Evolutionary conservation across 2,797 vertebrate genomes (phyloP), one percentile per base, ranked within the genome.

Genomic region (Mionectes olivaceus): DNA sequence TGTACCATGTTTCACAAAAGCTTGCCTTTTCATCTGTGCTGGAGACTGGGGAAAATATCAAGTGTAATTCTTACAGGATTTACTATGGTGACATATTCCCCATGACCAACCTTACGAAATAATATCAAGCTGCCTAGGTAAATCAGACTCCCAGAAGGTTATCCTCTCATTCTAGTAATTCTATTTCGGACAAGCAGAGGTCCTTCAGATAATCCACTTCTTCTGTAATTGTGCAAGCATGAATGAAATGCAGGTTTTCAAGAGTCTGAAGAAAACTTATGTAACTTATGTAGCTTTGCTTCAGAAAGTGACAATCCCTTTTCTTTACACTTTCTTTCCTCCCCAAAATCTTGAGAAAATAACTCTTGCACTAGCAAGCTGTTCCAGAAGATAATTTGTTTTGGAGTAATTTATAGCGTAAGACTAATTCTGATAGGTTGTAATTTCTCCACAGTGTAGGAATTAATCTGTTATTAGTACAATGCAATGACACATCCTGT

Each of bases 391-490:
- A 83, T 68, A 0, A 61, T 76, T 93, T 69, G 13, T 50, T 79
- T 87, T 67, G 27, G 13, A 60, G 30, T 91, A 84, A 91, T 93
- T 93, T 94, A 76, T 43, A 64, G 22, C 15, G 13, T n/a, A 67
- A 75, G 27, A 79, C 35, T 70, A 82, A 43, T 43, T 67, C 25
- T 80, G 71, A 63, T 82, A 76, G 3, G 44, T 49, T 92, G 70
- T 50, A 95, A 70, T 88, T 84, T 64, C 83, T 93, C 69, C 59
- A 82, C 83, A 64, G 25, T 2, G 16, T 89, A 73, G 41, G 44
- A 95, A 19, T 93, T 89, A 81, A 92, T 95, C 94, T 96, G n/a
- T 84, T 93, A 86, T 75, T 92, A 87, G 64, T 33, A 76, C 15
- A 85, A 59, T 80, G 27, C 67, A 88, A 71, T 76, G 63, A 91